Evolutionary conservation across 2,797 vertebrate genomes (phyloP), one percentile per base, ranked within the genome.

Genomic region (Phataginus tricuspis): DNA sequence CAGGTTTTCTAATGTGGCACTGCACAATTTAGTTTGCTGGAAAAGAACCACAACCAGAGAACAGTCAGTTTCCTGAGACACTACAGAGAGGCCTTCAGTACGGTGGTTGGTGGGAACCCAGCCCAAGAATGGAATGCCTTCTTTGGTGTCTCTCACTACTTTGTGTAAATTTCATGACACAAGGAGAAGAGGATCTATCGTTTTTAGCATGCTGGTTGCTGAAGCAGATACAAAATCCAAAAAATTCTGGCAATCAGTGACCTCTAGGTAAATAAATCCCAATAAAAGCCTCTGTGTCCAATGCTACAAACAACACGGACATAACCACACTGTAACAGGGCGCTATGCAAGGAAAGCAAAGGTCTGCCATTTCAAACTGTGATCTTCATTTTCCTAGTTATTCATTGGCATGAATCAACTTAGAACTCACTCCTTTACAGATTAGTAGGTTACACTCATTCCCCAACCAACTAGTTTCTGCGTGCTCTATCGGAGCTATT

Each of bases 381-480:
- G 49, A 85, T 90, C 57, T 82, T 96, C 82, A 72, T 80, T 95
- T 93, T 87, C 66, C 74, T 92, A 51, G 61, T 74, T 90, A 89
- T 88, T 90, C 61, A n/a, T 63, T 86, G 85, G 78, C 75, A 23
- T 74, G 72, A 93, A 68, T 84, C 77, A 90, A 66, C 7, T 69
- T 92, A 86, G 39, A 97, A 90, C 19, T 57, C 80, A 85, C 95
- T 92, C 74, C 87, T 93, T 89, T 75, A 45, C 64, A 96, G 68
- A 95, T 94, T 92, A 93, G 91, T 95, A 97, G 86, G 93, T 94
- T 96, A 89, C 69, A 82, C 90, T 93, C 4, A 7, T 93, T 93
- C 95, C 69, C 49, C 53, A 90, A 49, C n/a, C n/a, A 90, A 77
- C 86, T 90, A 90, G 92, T 97, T 95, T 87, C 86, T 88, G 71